Base-by-base conservation (phyloP, 2,113 vertebrate genomes). In the Melanerpes aurifrons region DNA sequence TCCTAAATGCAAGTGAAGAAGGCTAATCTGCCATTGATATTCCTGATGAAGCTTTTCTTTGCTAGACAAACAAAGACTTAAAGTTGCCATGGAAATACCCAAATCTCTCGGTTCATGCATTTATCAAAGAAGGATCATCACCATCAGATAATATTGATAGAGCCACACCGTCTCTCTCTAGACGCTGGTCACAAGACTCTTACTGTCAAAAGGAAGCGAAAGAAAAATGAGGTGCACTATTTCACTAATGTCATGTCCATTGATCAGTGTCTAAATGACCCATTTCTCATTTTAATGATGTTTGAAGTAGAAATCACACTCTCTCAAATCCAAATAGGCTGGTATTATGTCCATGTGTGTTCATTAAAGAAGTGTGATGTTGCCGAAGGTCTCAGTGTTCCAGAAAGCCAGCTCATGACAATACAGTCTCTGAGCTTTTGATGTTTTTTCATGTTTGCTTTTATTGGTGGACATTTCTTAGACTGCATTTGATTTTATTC, bases 11-110 rank as follows among this genome's bases (percentile, higher is more conserved):
- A 45, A 66, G 57, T 56, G 62, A 40, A 82, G 68, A 73, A 81
- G 64, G 25, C 45, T 81, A 69, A 69, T 73, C 43, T 83, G 31
- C 25, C 58, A 54, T 35, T 87, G 79, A 68, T 89, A 57, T 77
- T 62, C 62, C 48, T 72, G 66, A 71, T 86, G 72, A 70, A 71
- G 16, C 56, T 86, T 93, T 90, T 82, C 83, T 79, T 83, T 78
- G 54, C 69, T 75, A 94, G 72, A 64, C 48, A 93, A 86, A 87
- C 81, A 89, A 79, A 93, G 70, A 63, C 63, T 86, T 82, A 54
- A 94, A 88, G 76, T 84, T 94, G 76, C 80, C 69, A 88, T 95
- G 87, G 84, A 89, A 95, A 96, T 94, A 83, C 12, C 59, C n/a
- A 88, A 50, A 83, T 72, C 22, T 89, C 37, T 37, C 43, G n/a